A percentile compares a stretch with the other conserved stretches of the same genome.
Evolutionary conservation across 2,113 vertebrate genomes (phyloP).

Genomic region (Paratilapia polleni): DNA sequence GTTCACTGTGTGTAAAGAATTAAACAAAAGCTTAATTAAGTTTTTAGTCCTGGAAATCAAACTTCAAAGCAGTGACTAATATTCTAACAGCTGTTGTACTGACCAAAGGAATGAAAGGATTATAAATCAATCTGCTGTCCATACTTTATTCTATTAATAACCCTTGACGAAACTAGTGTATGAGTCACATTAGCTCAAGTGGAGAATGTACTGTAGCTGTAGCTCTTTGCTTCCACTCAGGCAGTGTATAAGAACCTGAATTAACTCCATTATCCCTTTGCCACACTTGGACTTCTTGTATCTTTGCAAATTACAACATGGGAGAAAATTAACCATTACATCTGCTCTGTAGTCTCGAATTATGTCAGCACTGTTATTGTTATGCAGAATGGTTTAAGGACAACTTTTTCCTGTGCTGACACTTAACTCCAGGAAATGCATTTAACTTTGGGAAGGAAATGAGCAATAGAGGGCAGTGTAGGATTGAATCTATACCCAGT

Average conservation of each 20-base stretch:
- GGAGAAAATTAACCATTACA: background rate
- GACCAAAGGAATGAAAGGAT: background rate
- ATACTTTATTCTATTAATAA: constrained; percentile 13
- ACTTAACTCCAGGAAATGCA: background rate
- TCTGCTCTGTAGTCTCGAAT: background rate
- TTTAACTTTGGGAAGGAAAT: background rate
- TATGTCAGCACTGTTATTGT: background rate
- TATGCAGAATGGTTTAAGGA: background rate
- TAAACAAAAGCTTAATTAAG: background rate
- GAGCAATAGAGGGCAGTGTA: constrained; percentile 63
- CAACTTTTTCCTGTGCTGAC: background rate
- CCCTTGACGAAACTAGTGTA: background rate
- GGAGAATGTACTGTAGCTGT: background rate
- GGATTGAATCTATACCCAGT: constrained; percentile 22
- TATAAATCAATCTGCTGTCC: background rate
- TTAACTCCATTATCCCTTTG: background rate
- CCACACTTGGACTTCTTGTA: background rate
- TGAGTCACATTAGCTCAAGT: background rate
- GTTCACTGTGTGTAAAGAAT: background rate
- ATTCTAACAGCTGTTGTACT: background rate
- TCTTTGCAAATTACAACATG: background rate
- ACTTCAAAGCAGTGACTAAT: constrained; percentile 7
- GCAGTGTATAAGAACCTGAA: background rate
- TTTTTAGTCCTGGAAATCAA: constrained; percentile 1
- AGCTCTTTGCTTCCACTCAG: background rate